These are phyloP conservation scores for Cordilura impudica DNA, from an alignment of 2,888 invertebrate genomes.

Conservation along the genomic window DNA sequence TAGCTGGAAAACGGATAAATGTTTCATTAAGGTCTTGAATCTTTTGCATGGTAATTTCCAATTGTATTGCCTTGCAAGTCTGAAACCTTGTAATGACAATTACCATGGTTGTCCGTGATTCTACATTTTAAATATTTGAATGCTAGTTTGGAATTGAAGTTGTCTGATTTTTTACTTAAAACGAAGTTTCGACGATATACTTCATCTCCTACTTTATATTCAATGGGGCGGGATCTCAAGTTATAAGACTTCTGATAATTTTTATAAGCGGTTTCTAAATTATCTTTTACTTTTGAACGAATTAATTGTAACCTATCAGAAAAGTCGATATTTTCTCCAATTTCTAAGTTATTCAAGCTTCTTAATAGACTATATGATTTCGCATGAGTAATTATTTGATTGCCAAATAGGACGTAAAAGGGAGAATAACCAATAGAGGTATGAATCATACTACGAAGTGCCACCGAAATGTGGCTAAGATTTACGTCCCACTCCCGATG, in stretches of 20 bases:
- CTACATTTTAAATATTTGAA: background rate
- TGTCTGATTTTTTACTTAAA: background rate
- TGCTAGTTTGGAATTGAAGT: background rate
- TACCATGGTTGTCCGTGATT: background rate
- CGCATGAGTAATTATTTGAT: background rate
- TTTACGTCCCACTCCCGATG: slow-evolving; percentile 28
- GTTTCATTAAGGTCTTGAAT: too few relatives aligned
- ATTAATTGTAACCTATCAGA: background rate
- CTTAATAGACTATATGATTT: background rate
- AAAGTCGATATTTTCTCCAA: background rate
- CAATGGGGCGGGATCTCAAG: background rate
- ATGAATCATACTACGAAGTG: background rate
- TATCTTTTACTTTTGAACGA: background rate
- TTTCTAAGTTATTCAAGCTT: background rate
- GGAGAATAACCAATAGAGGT: background rate
- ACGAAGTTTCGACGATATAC: background rate
- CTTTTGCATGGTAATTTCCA: too few relatives aligned
- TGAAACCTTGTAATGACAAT: background rate
- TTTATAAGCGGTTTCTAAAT: background rate
- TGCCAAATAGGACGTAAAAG: background rate
- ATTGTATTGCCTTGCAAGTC: background rate
- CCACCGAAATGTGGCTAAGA: background rate
- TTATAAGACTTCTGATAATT: background rate
- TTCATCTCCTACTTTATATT: background rate
- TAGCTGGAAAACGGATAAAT: too few relatives aligned